phyloP scores from a whole-genome alignment of 2,113 vertebrate species.

The Anguilla rostrata region DNA sequence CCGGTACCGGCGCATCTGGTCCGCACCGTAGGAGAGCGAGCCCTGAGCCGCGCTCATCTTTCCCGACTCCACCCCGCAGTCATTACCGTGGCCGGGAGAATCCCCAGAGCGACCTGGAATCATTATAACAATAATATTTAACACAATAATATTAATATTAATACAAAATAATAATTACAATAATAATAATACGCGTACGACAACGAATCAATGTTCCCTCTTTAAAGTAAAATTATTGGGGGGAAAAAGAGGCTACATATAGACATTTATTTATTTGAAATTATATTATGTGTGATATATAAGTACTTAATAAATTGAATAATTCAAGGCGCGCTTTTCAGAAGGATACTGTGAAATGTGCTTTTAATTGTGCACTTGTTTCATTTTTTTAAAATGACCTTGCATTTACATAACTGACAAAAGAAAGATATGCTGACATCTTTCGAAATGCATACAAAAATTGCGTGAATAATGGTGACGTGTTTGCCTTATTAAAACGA shows the following conservation, averaged over 20 bases:
- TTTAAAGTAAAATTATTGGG: too few species aligned
- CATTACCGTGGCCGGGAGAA: conserved; percentile 67
- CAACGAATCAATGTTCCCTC: too few species aligned
- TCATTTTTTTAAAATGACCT: not conserved
- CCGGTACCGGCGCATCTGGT: conserved; percentile 95
- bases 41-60: conserved; percentile 70
- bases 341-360: too few species aligned
- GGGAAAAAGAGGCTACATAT: too few species aligned
- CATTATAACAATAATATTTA: conserved; percentile 5
- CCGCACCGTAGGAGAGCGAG: conserved; percentile 82
- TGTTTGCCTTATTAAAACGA: too few species aligned
- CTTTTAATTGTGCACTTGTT: too few species aligned
- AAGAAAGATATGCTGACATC: not conserved
- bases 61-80: conserved; percentile 61
- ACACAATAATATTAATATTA: not conserved
- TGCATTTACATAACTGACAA: not conserved
- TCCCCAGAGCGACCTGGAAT: not conserved
- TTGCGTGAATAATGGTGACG: too few species aligned
- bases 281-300: too few species aligned
- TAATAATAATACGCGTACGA: not conserved
- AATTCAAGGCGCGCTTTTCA: too few species aligned
- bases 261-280: too few species aligned
- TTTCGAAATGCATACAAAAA: not conserved
- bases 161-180: not conserved
- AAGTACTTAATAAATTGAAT: too few species aligned